Percentiles rank a stretch among this genome's conserved stretches.
These are phyloP conservation scores for Linyphia triangularis DNA, from an alignment of 2,888 invertebrate genomes.

Conservation along the genomic window DNA sequence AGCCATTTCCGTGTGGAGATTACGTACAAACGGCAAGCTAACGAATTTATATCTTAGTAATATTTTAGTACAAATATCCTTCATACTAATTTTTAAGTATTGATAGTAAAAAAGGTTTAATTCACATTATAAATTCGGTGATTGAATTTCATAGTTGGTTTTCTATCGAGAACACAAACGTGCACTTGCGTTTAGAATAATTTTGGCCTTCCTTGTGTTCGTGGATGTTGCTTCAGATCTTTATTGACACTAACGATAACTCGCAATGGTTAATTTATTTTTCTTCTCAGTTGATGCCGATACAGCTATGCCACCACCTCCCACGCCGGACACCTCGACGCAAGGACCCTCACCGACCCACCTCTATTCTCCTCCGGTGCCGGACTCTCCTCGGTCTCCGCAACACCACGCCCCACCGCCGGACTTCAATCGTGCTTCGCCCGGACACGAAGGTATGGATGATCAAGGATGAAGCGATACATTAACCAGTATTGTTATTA, in stretches of 20 bases:
- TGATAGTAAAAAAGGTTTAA: too few relatives aligned
- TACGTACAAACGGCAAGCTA: too few relatives aligned
- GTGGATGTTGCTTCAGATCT: neutral
- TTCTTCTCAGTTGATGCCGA: constrained; percentile 20
- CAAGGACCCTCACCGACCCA: constrained; percentile 52
- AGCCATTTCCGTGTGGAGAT: too few relatives aligned
- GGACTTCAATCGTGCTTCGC: constrained; percentile 22
- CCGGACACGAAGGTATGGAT: constrained; percentile 27
- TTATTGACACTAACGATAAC: neutral
- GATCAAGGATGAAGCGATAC: too few relatives aligned
- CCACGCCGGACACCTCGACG: neutral
- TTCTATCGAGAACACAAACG: too few relatives aligned
- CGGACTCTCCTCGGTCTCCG: constrained; percentile 41
- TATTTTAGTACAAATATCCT: too few relatives aligned
- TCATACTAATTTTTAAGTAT: too few relatives aligned
- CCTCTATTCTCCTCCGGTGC: constrained; percentile 11
- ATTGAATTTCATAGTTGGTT: too few relatives aligned
- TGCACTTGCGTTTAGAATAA: neutral
- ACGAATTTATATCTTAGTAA: too few relatives aligned
- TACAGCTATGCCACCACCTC: neutral
- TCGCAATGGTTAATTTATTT: neutral
- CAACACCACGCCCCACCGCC: constrained; percentile 1
- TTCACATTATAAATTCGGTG: too few relatives aligned
- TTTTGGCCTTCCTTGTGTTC: neutral
- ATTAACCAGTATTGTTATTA: too few relatives aligned